Conservation (phyloP, 2,113 vertebrate genomes). For the Athene cunicularia region DNA sequence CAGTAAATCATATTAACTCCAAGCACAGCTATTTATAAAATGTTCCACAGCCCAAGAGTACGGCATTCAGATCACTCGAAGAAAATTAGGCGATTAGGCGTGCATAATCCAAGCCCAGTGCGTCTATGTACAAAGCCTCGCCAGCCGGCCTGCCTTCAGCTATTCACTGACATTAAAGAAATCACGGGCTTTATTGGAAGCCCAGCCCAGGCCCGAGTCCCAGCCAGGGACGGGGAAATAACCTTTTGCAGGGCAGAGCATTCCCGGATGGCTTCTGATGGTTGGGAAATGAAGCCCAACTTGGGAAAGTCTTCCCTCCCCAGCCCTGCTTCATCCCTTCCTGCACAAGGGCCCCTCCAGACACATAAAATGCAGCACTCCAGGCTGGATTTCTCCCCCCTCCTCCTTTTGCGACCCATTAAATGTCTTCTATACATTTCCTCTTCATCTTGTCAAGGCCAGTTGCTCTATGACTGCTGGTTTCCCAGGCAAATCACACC, state of each 20-base stretch:
- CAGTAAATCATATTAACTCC: constrained; percentile 69
- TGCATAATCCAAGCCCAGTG: constrained; percentile 58
- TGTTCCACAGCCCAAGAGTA: constrained; percentile 57
- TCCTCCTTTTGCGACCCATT: constrained; percentile 56
- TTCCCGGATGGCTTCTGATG: neutral
- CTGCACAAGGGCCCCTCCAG: constrained; percentile 48
- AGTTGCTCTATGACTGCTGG: constrained; percentile 69
- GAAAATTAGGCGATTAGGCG: constrained; percentile 62
- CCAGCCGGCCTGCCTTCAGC: constrained; percentile 54
- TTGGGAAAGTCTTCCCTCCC: neutral
- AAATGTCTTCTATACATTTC: constrained; percentile 63
- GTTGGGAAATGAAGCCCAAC: neutral
- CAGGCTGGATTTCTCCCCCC: neutral
- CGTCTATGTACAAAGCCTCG: neutral
- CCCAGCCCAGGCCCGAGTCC: neutral
- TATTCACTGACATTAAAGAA: constrained; percentile 37
- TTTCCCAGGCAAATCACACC: constrained; percentile 89
- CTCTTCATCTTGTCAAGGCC: constrained; percentile 72
- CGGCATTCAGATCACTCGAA: constrained; percentile 57
- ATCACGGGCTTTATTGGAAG: neutral
- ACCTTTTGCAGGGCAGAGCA: neutral
- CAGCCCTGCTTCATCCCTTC: neutral
- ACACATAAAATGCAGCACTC: neutral
- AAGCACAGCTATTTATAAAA: constrained; percentile 66
- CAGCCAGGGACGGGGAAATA: neutral